Conservation (phyloP, 2,797 vertebrate genomes). For the Monodelphis domestica region DNA sequence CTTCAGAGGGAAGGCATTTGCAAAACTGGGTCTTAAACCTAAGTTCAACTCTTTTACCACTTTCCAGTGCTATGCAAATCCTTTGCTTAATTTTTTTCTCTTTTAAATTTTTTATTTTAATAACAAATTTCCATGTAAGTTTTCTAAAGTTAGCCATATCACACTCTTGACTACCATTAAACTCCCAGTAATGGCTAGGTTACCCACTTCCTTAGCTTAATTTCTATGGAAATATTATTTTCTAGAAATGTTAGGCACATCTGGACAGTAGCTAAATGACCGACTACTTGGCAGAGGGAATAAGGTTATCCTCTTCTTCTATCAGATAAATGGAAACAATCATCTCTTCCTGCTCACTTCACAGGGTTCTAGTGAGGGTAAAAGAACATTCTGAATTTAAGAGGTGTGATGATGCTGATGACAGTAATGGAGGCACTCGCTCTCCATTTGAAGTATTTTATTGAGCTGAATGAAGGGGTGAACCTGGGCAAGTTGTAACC, state of each 20-base stretch:
- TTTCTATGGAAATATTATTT: too few relatives aligned
- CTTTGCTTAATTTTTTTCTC: too few relatives aligned
- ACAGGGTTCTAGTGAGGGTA: background rate
- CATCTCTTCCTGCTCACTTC: background rate
- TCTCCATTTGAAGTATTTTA: background rate
- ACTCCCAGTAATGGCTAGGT: too few relatives aligned
- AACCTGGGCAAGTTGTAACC: background rate
- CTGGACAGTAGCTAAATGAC: background rate
- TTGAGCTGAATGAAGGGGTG: background rate
- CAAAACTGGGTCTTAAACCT: background rate
- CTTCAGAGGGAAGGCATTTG: background rate
- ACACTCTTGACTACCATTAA: too few relatives aligned
- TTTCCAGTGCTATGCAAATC: background rate
- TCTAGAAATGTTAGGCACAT: background rate
- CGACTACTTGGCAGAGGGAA: background rate
- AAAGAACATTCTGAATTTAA: background rate
- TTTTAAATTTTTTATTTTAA: too few relatives aligned
- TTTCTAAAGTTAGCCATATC: too few relatives aligned
- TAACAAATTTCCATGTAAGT: too few relatives aligned
- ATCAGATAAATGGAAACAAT: background rate
- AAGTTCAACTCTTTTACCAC: background rate
- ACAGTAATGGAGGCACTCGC: background rate
- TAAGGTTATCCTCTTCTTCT: background rate
- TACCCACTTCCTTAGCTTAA: background rate
- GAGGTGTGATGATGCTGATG: background rate